Base-by-base conservation (phyloP, 2,888 invertebrate genomes). In the Meiosimyza decipiens region DNA sequence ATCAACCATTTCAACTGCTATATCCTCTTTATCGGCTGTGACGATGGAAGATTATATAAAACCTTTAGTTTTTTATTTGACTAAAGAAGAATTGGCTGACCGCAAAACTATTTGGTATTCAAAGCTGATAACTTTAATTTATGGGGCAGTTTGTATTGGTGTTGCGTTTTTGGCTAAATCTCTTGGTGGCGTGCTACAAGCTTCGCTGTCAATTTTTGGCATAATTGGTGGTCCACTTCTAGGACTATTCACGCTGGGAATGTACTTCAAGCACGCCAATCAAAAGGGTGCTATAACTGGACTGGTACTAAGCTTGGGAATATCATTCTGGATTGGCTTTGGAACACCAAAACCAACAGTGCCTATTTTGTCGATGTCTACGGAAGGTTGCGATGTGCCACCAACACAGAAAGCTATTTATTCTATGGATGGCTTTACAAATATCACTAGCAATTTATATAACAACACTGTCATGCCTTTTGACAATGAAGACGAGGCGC, bases 21-120 rank as follows among this genome's bases (percentile, higher is more conserved):
- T 97, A 73, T 97, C 97, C 82, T 95, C 97, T 1, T 88, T 98
- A 63, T 93, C 97, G 0, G 97, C 97, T 0, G 95, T 97, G 15
- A 94, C 96, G 0, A 88, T 97, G 60, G 93, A 95, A 81, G 98
- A 98, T 87, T 95, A 97, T 78, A 87, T 96, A 4, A 91, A 91
- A 85, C 89, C 89, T 0, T 54, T 89, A 47, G 84, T 88, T 71
- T 76, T 74, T 40, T 76, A 76, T 55, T 79, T 88, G 1, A 85
- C 83, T 49, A 86, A 86, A 18, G 82, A 77, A 49, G 84, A 85
- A 2, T 78, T 89, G 22, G 78, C 83, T 5, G 88, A 89, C 71
- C 81, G 80, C 3, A 83, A 81, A 60, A 85, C 89, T 1, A 85
- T 91, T 0, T 87, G 90, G 83, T 85, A 90, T 75, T 90, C 92